Percentiles rank a stretch among this genome's conserved stretches.
phyloP scores from a whole-genome alignment of 2,888 invertebrate genomes.

The Dorcus parallelipipedus region DNA sequence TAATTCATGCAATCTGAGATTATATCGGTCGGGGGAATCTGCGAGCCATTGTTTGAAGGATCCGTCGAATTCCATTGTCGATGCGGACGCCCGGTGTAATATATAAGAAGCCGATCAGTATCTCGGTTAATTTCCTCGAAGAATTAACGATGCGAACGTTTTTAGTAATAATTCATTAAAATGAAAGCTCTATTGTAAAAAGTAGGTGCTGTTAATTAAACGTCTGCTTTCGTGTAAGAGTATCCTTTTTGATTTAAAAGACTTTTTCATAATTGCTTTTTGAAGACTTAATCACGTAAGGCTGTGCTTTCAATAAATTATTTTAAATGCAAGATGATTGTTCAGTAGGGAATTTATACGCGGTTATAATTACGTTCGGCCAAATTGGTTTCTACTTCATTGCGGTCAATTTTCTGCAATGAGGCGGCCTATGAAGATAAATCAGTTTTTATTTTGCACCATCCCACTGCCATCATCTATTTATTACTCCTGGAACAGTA shows the following conservation, averaged over 20 bases:
- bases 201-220: slow-evolving; percentile 3
- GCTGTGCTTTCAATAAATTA: slow-evolving; percentile 6
- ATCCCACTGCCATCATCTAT: too few relatives aligned
- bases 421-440: too few relatives aligned
- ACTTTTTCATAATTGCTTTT: slow-evolving; percentile 10
- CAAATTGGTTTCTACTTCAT: too few relatives aligned
- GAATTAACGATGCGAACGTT: slow-evolving; percentile 2
- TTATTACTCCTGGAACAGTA: too few relatives aligned
- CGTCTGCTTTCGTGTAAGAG: neutral
- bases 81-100: slow-evolving; percentile 18
- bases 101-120: slow-evolving; percentile 1
- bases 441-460: too few relatives aligned
- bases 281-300: slow-evolving; percentile 14
- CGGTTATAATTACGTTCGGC: too few relatives aligned
- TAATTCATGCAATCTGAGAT: slow-evolving; percentile 39
- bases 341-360: too few relatives aligned
- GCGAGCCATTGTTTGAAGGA: slow-evolving; percentile 34
- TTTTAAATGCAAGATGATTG: neutral
- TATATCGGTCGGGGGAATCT: slow-evolving; percentile 39
- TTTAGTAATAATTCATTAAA: slow-evolving; percentile 3
- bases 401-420: too few relatives aligned
- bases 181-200: slow-evolving; percentile 3
- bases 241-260: slow-evolving; percentile 6
- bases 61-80: slow-evolving; percentile 45
- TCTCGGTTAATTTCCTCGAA: slow-evolving; percentile 2